Evolutionary conservation across 2,797 vertebrate species (phyloP).

Genomic region (Hyperoplus lanceolatus): DNA sequence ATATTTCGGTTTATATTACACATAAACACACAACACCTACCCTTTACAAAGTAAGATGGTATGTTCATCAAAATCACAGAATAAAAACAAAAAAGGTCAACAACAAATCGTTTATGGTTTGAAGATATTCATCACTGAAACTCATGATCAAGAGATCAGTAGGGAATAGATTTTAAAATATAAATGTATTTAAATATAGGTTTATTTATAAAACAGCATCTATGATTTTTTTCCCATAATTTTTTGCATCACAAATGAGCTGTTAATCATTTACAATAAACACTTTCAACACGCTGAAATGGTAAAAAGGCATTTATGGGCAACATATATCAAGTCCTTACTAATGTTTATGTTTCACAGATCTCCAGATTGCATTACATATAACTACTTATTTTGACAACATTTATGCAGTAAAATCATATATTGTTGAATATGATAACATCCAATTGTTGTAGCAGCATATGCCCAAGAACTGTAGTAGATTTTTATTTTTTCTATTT

Average conservation of each 20-base stretch:
- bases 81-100: neutral
- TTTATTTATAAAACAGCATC: no score
- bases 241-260: neutral
- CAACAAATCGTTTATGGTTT: neutral
- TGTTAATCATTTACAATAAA: no score
- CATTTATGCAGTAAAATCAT: conserved; percentile 13
- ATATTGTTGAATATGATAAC: conserved; percentile 44
- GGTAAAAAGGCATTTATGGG: neutral
- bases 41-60: neutral
- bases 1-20: neutral
- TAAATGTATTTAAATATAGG: no score
- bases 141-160: no score
- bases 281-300: neutral
- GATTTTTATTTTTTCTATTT: conserved; percentile 1
- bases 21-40: neutral
- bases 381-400: conserved; percentile 39
- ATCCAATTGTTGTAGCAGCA: neutral
- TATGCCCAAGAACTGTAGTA: neutral
- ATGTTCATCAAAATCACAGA: neutral
- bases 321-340: neutral
- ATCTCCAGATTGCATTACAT: conserved; percentile 14
- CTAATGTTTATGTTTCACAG: conserved; percentile 33
- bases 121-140: no score
- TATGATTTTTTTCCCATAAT: no score
- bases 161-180: no score